Percentiles rank a stretch among this genome's conserved stretches.
phyloP scores from a whole-genome alignment of 1,140 invertebrate genomes.

The Hesperophylax magnus region DNA sequence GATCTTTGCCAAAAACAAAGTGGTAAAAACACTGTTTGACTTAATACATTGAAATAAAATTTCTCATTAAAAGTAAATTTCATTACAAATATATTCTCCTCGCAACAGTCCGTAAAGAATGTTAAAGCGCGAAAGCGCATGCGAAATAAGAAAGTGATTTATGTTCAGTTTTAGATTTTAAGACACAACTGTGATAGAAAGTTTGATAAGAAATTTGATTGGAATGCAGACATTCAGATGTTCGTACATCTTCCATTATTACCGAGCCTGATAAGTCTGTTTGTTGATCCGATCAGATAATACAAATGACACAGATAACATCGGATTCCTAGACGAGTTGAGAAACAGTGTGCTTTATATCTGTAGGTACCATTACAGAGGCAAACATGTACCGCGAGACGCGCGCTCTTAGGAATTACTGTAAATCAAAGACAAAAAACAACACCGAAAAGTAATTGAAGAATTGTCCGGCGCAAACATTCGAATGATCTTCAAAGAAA shows the following conservation, averaged over 20 bases:
- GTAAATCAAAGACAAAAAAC: conserved; percentile 26
- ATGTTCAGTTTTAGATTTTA: conserved; percentile 4
- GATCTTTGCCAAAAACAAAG: no score
- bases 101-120: no score
- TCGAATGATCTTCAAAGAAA: conserved; percentile 14
- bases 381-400: neutral
- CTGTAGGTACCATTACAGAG: neutral
- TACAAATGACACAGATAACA: conserved; percentile 28
- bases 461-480: neutral
- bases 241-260: conserved; percentile 6
- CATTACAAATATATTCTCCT: no score
- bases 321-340: conserved; percentile 15
- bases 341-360: conserved; percentile 22
- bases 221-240: conserved; percentile 20
- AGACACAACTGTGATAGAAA: conserved; percentile 16
- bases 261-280: conserved; percentile 1
- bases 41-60: no score
- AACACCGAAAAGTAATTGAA: conserved; percentile 24
- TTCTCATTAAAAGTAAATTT: no score
- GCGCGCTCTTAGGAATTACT: neutral
- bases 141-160: neutral
- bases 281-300: conserved; percentile 36
- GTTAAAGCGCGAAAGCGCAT: no score
- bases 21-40: no score
- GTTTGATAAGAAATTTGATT: conserved; percentile 10